Conservation (phyloP, 2,797 vertebrate genomes). For the Hydrocynus forskahlii region DNA sequence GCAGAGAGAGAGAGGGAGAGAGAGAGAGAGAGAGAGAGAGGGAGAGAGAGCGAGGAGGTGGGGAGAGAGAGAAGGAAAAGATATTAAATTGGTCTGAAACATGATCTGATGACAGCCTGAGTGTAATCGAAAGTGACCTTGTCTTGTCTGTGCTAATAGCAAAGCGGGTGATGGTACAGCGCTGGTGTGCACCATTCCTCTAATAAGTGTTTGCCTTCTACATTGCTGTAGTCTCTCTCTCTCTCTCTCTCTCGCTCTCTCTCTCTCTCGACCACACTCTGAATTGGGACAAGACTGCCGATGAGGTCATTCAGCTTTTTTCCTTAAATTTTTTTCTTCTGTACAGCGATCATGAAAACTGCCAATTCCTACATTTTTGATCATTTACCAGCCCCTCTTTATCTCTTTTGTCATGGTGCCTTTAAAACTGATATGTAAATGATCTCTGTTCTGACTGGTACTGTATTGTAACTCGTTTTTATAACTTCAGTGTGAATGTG, state of each 20-base stretch:
- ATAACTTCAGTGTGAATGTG: no score
- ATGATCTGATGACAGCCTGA: slow-evolving; percentile 45
- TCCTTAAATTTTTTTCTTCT: no score
- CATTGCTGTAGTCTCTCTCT: slow-evolving; percentile 48
- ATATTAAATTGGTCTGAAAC: slow-evolving; percentile 36
- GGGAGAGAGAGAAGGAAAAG: slow-evolving; percentile 12
- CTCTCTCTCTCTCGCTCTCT: slow-evolving; percentile 63
- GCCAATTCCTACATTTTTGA: background rate
- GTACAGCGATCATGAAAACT: no score
- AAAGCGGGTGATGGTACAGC: slow-evolving; percentile 36
- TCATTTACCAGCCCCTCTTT: no score
- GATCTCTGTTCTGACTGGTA: no score
- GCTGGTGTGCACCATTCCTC: slow-evolving; percentile 42
- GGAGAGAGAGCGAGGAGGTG: no score
- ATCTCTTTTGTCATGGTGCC: no score
- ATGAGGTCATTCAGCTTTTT: slow-evolving; percentile 3
- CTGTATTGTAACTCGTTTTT: no score
- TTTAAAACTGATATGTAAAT: no score
- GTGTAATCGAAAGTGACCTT: slow-evolving; percentile 66
- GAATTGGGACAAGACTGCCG: background rate
- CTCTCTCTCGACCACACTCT: slow-evolving; percentile 44
- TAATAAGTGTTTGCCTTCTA: slow-evolving; percentile 56
- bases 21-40: slow-evolving; percentile 58
- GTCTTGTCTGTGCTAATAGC: slow-evolving; percentile 58
- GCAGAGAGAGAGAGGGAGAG: slow-evolving; percentile 68